Base-by-base conservation (phyloP, 37 sponge, comb jelly and placozoan species). In the Cliona cf. orientalis region DNA sequence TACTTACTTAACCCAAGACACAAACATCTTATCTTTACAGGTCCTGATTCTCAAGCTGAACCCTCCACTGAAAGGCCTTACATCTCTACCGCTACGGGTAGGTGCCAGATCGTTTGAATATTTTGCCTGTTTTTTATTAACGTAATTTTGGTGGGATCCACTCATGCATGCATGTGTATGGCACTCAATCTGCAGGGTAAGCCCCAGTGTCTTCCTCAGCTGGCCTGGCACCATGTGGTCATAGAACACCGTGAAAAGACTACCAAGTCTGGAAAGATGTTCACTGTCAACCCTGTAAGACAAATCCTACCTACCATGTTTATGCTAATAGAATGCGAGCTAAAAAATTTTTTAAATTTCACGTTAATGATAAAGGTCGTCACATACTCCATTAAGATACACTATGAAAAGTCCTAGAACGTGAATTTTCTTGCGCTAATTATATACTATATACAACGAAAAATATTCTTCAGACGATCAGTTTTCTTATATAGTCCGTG, bases 171-270 rank as follows among this genome's bases (percentile, higher is more conserved):
- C n/a, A n/a, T n/a, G n/a, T n/a, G n/a, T n/a, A n/a, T n/a, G n/a
- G n/a, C n/a, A n/a, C n/a, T 57, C 46, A 43, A n/a, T 56, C 25
- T 38, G 28, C 75, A 91, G 91, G 87, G 87, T 22, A 80, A 75
- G 28, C 76, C 91, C 6, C 55, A 79, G 9, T 86, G 78, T 26
- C 78, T 91, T 3, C 91, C 91, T 21, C 78, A 80, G 75, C 80
- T 90, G 74, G 85, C 84, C 29, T 90, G 90, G 90, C 66, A 84
- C 1, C 77, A 79, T 80, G 91, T 91, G 33, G 57, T 81, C 0
- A 69, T 85, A 21, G 81, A 91, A 42, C 61, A 80, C 69, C 44
- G 79, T 11, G 62, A 29, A 3, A 21, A 6, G 12, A 49, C 55
- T 19, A 31, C 55, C 38, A 80, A 42, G 64, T 36, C 59, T 57